phyloP scores from a whole-genome alignment of 2,888 invertebrate species.

The Tipula vernalis region DNA sequence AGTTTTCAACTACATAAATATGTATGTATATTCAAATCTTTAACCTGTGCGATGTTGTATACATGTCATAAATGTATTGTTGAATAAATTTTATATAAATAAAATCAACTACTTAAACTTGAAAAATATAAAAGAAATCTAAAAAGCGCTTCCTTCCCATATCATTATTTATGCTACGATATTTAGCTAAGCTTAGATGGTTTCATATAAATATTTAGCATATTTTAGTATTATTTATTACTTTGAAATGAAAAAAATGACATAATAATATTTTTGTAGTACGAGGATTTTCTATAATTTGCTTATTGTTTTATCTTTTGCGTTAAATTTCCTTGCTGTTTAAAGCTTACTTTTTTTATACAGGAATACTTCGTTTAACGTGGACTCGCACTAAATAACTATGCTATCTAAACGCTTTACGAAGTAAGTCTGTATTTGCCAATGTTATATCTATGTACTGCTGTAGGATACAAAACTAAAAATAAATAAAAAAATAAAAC shows the following conservation, averaged over 20 bases:
- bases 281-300: background rate
- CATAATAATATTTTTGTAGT: background rate
- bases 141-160: background rate
- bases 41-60: background rate
- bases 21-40: background rate
- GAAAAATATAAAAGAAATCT: background rate
- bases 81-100: background rate
- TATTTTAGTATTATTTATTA: background rate
- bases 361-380: background rate
- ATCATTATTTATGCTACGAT: background rate
- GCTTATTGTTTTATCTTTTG: background rate
- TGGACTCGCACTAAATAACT: background rate
- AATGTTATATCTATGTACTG: background rate
- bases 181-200: constrained; percentile 4
- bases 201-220: background rate
- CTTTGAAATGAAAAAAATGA: background rate
- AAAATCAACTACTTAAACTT: background rate
- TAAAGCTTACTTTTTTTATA: background rate
- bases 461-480: background rate
- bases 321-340: background rate
- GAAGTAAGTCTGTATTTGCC: background rate
- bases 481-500: background rate
- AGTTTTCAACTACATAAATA: background rate
- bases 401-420: too few species aligned
- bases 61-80: background rate